Percentiles rank a stretch among this genome's conserved stretches.
These are phyloP conservation scores for Gonatopus flavifemur DNA, from an alignment of 1,140 invertebrate species.

Conservation along the genomic window DNA sequence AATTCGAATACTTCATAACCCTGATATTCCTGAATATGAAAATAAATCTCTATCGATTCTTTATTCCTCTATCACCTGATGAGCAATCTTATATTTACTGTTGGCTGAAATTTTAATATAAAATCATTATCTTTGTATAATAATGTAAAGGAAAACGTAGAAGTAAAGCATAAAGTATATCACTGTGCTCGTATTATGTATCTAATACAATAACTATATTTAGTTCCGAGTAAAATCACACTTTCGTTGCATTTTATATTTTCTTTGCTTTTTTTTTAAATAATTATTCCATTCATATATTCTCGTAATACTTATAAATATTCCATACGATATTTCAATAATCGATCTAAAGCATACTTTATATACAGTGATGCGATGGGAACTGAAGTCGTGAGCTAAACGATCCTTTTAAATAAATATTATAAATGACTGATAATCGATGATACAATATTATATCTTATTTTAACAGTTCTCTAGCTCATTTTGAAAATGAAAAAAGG, in stretches of 20 bases:
- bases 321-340: slow-evolving; percentile 4
- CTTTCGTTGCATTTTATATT: slow-evolving; percentile 35
- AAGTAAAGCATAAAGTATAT: slow-evolving; percentile 18
- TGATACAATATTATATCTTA: no score
- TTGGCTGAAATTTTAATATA: slow-evolving; percentile 1
- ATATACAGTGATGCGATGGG: slow-evolving; percentile 6
- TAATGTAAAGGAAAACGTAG: not conserved
- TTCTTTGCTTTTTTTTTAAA: slow-evolving; percentile 26
- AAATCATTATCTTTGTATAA: not conserved
- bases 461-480: not conserved
- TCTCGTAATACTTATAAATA: slow-evolving; percentile 15
- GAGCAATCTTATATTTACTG: slow-evolving; percentile 5
- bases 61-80: slow-evolving; percentile 6
- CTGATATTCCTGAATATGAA: slow-evolving; percentile 38
- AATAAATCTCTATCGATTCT: slow-evolving; percentile 29
- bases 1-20: slow-evolving; percentile 27
- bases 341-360: slow-evolving; percentile 10
- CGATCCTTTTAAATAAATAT: no score
- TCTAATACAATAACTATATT: no score
- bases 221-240: slow-evolving; percentile 24
- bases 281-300: slow-evolving; percentile 15
- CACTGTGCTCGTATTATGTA: slow-evolving; percentile 9
- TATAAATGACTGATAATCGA: no score
- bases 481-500: not conserved
- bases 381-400: no score